A percentile compares a stretch with the other conserved stretches of the same genome.
Evolutionary conservation across 2,113 vertebrate genomes (phyloP).

Genomic region (Cryptotis parvus): DNA sequence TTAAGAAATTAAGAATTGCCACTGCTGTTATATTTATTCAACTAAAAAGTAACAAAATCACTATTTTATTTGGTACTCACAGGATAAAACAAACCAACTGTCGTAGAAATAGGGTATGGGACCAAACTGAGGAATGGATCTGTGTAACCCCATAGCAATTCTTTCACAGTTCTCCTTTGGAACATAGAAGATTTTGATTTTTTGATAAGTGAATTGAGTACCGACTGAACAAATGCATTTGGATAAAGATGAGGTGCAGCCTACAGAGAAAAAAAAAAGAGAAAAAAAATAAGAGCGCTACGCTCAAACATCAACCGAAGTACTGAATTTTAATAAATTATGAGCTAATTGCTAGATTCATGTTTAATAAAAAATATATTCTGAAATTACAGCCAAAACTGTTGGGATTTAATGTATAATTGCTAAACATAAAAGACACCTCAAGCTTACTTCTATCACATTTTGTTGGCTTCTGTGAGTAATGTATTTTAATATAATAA

Average conservation of each 20-base stretch:
- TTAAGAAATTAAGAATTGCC: background rate
- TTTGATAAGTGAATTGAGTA: constrained; percentile 86
- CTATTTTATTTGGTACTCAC: constrained; percentile 84
- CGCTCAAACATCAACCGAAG: background rate
- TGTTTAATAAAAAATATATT: background rate
- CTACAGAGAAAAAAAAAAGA: constrained; percentile 83
- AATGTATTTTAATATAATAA: too few species aligned
- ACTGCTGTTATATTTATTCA: background rate
- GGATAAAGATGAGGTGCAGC: constrained; percentile 85
- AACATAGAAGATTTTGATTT: constrained; percentile 88
- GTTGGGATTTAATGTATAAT: background rate
- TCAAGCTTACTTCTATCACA: too few species aligned
- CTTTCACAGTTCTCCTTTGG: constrained; percentile 91
- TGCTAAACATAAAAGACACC: too few species aligned
- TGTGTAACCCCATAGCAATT: constrained; percentile 94
- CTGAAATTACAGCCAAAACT: background rate
- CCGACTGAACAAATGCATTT: rapidly evolving
- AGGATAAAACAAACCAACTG: constrained; percentile 90
- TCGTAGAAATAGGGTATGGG: constrained; percentile 51
- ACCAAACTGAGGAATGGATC: constrained; percentile 89
- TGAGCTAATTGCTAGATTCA: background rate
- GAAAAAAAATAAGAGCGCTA: too few species aligned
- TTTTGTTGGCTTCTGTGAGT: too few species aligned
- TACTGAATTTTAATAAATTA: background rate
- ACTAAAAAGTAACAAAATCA: background rate